Conservation (phyloP, 2,797 vertebrate species). For the Sitta carolinensis region DNA sequence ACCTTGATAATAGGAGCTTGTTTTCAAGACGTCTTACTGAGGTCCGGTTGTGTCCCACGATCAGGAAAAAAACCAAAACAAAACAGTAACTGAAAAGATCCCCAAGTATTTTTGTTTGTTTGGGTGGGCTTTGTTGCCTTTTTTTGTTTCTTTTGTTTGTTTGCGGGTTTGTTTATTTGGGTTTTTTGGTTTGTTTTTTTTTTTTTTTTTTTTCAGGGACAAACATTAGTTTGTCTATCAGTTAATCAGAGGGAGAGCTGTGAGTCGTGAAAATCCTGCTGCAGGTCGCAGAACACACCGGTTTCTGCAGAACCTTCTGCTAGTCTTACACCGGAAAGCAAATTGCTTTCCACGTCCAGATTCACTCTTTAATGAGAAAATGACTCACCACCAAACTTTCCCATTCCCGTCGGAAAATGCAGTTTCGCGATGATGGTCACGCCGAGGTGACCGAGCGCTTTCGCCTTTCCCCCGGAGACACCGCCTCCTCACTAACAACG, state of each 20-base stretch:
- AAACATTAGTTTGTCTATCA: not conserved
- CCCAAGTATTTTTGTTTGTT: fast-evolving
- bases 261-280: not conserved
- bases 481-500: not conserved
- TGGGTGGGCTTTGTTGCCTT: not conserved
- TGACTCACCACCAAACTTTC: slow-evolving; percentile 33
- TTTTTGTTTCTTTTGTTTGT: not conserved
- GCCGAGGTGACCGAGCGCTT: not conserved
- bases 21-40: not conserved
- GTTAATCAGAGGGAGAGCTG: not conserved
- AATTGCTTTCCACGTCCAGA: not conserved
- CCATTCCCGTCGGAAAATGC: not conserved
- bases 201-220: too few relatives aligned
- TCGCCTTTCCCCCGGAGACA: not conserved
- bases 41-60: not conserved
- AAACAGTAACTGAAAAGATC: not conserved
- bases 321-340: not conserved
- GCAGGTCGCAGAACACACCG: not conserved
- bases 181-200: not conserved
- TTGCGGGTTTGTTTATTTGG: not conserved
- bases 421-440: not conserved
- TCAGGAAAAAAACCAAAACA: not conserved
- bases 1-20: not conserved
- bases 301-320: not conserved
- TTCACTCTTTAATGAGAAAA: not conserved